Evolutionary conservation across 2,797 vertebrate genomes (phyloP).

Genomic region (Phrynocephalus vlangalii): DNA sequence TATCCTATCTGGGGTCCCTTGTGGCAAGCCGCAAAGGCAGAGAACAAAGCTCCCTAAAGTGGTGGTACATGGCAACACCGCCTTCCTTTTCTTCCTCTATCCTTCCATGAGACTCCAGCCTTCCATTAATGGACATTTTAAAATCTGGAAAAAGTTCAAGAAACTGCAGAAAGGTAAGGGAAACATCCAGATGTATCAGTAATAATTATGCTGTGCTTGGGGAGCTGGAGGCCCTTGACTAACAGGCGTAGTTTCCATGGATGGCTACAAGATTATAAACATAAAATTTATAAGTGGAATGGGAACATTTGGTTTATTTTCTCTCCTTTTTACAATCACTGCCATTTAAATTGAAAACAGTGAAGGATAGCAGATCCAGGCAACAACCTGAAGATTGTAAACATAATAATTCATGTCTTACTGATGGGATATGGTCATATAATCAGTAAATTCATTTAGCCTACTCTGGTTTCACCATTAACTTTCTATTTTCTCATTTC

Average conservation of each 20-base stretch:
- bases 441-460: slow-evolving; percentile 81
- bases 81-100: slow-evolving; percentile 56
- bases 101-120: slow-evolving; percentile 66
- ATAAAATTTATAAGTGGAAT: slow-evolving; percentile 80
- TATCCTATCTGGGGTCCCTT: slow-evolving; percentile 57
- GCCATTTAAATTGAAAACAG: slow-evolving; percentile 78
- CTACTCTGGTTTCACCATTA: slow-evolving; percentile 78
- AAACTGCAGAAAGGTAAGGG: slow-evolving; percentile 72
- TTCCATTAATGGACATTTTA: slow-evolving; percentile 71
- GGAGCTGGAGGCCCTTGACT: slow-evolving; percentile 72
- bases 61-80: slow-evolving; percentile 50
- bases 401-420: slow-evolving; percentile 80
- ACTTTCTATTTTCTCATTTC: slow-evolving; percentile 80
- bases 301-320: slow-evolving; percentile 80
- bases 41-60: neutral
- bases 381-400: slow-evolving; percentile 79
- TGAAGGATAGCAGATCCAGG: slow-evolving; percentile 76
- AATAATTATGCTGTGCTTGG: slow-evolving; percentile 75
- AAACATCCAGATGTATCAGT: slow-evolving; percentile 78
- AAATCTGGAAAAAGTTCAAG: slow-evolving; percentile 75
- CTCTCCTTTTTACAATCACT: slow-evolving; percentile 78
- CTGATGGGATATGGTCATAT: slow-evolving; percentile 79
- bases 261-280: slow-evolving; percentile 79
- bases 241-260: slow-evolving; percentile 77
- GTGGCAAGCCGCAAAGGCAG: slow-evolving; percentile 67